Conservation (phyloP, 2,888 invertebrate genomes). For the Heliothis peltigera region DNA sequence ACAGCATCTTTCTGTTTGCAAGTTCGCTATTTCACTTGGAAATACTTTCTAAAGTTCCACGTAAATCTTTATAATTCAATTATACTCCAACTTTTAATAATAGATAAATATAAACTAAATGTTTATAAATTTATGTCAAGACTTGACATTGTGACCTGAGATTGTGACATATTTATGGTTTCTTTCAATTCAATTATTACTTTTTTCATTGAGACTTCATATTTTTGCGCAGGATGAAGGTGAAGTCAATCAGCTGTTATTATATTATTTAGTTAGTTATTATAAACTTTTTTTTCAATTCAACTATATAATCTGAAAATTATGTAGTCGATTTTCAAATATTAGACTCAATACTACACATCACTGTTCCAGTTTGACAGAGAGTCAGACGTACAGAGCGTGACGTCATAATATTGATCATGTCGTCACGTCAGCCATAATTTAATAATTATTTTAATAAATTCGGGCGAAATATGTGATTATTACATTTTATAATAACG, state of each 20-base stretch:
- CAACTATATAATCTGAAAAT: not conserved
- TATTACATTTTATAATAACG: constrained; percentile 19
- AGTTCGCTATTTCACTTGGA: not conserved
- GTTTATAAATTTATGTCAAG: not conserved
- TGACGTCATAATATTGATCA: constrained; percentile 50
- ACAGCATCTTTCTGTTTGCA: not conserved
- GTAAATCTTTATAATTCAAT: not conserved
- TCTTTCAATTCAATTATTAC: too few species aligned
- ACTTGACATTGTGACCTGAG: not conserved
- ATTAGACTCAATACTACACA: not conserved
- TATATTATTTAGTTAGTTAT: too few species aligned
- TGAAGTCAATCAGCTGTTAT: too few species aligned
- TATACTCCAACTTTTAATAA: not conserved
- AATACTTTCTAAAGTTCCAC: not conserved
- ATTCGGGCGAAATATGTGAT: constrained; percentile 43
- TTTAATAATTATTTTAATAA: constrained; percentile 12
- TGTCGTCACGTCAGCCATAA: constrained; percentile 52
- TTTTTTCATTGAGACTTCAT: too few species aligned
- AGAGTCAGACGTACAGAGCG: too few species aligned
- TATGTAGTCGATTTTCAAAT: not conserved
- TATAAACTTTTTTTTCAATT: too few species aligned
- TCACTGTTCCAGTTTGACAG: constrained; percentile 4
- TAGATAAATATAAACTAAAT: not conserved
- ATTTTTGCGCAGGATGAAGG: too few species aligned
- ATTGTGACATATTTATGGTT: too few species aligned